Conservation (phyloP, 2,888 invertebrate genomes). For the Julus scanicus region DNA sequence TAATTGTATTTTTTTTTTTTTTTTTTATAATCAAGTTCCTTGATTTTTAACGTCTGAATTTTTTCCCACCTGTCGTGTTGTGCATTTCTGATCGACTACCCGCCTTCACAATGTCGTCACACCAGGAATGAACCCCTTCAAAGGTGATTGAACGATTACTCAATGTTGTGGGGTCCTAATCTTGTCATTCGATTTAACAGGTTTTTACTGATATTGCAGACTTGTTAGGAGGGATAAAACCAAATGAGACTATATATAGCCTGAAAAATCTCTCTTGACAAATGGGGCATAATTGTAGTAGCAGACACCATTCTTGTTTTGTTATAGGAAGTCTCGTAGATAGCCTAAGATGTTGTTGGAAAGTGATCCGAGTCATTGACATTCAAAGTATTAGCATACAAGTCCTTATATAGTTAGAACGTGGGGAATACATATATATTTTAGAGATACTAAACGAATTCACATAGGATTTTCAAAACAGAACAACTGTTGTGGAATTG, state of each 20-base stretch:
- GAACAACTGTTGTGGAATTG: not conserved
- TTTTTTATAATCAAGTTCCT: slow-evolving; percentile 18
- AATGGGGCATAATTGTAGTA: not conserved
- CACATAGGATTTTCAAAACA: not conserved
- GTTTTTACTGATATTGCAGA: not conserved
- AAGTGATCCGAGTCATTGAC: slow-evolving; percentile 45
- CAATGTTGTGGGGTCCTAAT: slow-evolving; percentile 36
- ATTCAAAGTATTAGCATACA: not conserved
- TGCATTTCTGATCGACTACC: not conserved
- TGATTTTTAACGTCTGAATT: not conserved
- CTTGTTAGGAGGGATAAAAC: slow-evolving; percentile 29
- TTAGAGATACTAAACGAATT: not conserved
- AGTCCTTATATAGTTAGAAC: not conserved
- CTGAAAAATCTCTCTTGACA: not conserved
- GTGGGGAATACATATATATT: not conserved
- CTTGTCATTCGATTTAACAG: slow-evolving; percentile 20
- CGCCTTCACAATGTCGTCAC: slow-evolving; percentile 26
- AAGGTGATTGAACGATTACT: slow-evolving; percentile 43
- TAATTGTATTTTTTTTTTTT: not conserved
- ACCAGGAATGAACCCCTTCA: slow-evolving; percentile 13
- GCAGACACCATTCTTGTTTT: slow-evolving; percentile 29
- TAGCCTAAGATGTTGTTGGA: not conserved
- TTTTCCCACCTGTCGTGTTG: slow-evolving; percentile 30
- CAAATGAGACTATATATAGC: slow-evolving; percentile 5
- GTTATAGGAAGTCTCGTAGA: not conserved